Evolutionary conservation across 2,888 invertebrate species (phyloP), one percentile per base, ranked within the genome.

Genomic region (Troides helena): DNA sequence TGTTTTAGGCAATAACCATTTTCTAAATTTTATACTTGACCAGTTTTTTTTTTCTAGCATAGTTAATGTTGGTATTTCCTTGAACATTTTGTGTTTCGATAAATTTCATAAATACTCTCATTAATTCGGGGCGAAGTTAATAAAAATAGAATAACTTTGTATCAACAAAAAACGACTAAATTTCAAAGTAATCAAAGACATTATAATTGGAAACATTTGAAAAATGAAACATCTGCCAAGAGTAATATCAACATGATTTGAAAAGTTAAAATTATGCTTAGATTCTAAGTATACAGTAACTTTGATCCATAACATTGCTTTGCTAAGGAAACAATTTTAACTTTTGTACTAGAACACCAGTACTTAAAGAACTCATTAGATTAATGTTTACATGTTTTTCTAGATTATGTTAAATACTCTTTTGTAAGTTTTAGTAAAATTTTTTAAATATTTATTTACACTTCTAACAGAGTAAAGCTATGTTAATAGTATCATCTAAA

Each of bases 221-320:
- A 56, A 62, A 59, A 50, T 18, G 62, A 59, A 58, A 57, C 39
- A 39, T 46, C 2, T 53, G 18, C 58, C 57, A 25, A 7, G 30
- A 58, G 62, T 17, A 62, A 70, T 62, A 21, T 70, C 62, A 66
- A 58, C 66, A 66, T 66, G 59, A 66, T 61, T 62, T 66, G 23
- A 62, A 62, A 66, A 66, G 62, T 66, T 66, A 18, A 66, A 59
- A 58, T 70, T 70, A 70, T 70, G 65, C 69, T 21, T 39, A 46
- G 65, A 61, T 65, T 65, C 43, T 57, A 61, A 69, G 69, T 65
- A 69, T 12, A 62, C 69, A 65, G 65, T 62, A 62, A 65, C 57
- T 69, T 62, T n/a, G 25, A 43, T n/a, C 43, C 61, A 57, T 57
- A 56, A 65, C 56, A 30, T 69, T 39, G 56, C 56, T 69, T 65